Evolutionary conservation across 1,140 invertebrate species (phyloP), one percentile per base, ranked within the genome.

Genomic region (Parapsyche elsis): DNA sequence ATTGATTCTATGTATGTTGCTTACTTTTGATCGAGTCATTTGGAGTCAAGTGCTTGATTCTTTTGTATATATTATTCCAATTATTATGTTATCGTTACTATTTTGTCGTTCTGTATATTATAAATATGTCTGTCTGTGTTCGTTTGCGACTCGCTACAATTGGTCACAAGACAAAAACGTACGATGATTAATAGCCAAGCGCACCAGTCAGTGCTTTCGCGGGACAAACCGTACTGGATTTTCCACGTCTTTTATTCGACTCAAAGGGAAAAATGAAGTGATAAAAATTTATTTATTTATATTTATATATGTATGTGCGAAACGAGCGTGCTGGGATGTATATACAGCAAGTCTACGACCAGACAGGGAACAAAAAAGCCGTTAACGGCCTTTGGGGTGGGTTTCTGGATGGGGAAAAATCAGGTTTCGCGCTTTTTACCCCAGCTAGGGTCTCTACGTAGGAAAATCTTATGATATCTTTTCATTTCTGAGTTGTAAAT

Each of bases 121-220:
- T n/a, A n/a, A n/a, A 57, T 38, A 7, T 38, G 30, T 38, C 30
- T 38, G n/a, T n/a, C n/a, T 7, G 30, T 38, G 1, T 45, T 7
- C 24, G 14, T 23, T 9, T 73, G 24, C 71, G 38, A 44, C 71
- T 16, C 38, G 16, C n/a, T 38, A 16, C 71, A 45, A 76, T 76
- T 49, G 74, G 24, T 49, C 74, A 61, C 21, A 76, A 61, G 74
- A 26, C 46, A 49, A 61, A 76, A 76, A 49, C 30, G 71, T 45
- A 45, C 38, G 23, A 76, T 76, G 74, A 76, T 49, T 53, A 76
- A 76, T 76, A 49, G 74, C 21, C 44, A 9, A 14, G n/a, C 30
- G 1, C 30, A 7, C 30, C 30, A 38, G 38, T 14, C 30, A 57
- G 45, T 57, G 71, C 46, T 53, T 57, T 24, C 16, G 23, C 74